Evolutionary conservation across 2,113 vertebrate genomes (phyloP).

Genomic region (Crocuta crocuta): DNA sequence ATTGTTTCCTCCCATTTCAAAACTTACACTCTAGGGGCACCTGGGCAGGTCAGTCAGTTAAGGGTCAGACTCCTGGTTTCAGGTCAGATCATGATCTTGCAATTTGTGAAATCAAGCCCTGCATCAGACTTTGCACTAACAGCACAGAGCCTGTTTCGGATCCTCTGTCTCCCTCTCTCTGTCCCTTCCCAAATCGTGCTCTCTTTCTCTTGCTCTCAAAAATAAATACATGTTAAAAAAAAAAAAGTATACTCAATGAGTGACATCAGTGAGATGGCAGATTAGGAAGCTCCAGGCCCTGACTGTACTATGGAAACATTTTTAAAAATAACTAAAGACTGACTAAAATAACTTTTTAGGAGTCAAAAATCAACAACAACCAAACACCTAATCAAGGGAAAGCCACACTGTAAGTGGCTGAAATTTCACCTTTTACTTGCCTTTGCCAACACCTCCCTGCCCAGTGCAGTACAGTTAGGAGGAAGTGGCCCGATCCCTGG

Average conservation of each 20-base stretch:
- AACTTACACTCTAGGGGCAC: neutral
- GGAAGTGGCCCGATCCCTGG: neutral
- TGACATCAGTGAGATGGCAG: neutral
- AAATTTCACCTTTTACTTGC: neutral
- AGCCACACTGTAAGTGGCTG: neutral
- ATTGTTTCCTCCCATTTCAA: neutral
- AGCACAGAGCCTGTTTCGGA: too few relatives aligned
- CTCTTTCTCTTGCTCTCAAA: too few relatives aligned
- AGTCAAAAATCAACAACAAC: neutral
- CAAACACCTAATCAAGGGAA: neutral
- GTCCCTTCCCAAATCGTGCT: too few relatives aligned
- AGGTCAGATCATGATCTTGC: too few relatives aligned
- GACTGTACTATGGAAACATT: neutral
- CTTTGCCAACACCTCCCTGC: neutral
- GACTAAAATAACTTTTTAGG: neutral
- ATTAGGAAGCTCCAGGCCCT: neutral
- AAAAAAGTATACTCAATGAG: neutral
- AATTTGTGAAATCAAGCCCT: too few relatives aligned
- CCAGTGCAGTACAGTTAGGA: neutral
- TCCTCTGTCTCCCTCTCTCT: too few relatives aligned
- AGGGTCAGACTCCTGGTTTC: too few relatives aligned
- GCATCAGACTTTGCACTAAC: too few relatives aligned
- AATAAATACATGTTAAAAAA: too few relatives aligned
- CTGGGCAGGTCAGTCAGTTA: too few relatives aligned
- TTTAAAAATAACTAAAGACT: neutral